Evolutionary conservation across 2,797 vertebrate genomes (phyloP), one percentile per base, ranked within the genome.

Genomic region (Molossus molossus): DNA sequence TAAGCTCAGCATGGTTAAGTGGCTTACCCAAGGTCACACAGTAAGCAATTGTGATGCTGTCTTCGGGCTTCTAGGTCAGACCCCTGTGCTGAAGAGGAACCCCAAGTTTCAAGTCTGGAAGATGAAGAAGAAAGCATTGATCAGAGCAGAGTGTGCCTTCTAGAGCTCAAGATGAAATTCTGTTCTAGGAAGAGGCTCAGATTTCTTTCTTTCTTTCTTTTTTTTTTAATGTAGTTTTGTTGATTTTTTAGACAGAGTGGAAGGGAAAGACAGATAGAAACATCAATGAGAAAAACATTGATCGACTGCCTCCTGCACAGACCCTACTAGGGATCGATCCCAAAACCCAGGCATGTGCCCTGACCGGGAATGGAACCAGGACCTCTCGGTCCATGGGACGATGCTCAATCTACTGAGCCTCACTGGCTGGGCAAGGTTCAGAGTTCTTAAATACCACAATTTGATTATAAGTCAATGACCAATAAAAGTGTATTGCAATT

Each of bases 161-260:
- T 60, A 9, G 10, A 65, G 72, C 27, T 48, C 81, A 76, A 9
- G 20, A 70, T 18, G 37, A 89, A 80, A 62, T 27, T 70, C 53
- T 85, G 14, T 40, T 93, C 67, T 13, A 64, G 25, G 45, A 84
- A 95, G 50, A 87, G 57, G 3, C 57, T 90, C 85, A 45, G 23
- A 29, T 55, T 70, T 91, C 72, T 81, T 73, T 9, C 40, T 45
- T 45, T 45, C 6, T 45, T 6, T 45, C 6, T 45, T 45, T 45
- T 3, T 45, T 45, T 45, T 4, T 45, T 33, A 45, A 45, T 45
- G 6, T 45, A 6, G 40, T 45, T 45, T 45, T 45, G 6, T 45
- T 45, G 3, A 45, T 45, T 45, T 45, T 45, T 45, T 45, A 45
- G 40, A 33, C 33, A 45, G 40, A 5, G 6, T 3, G 40, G 40